Base-by-base conservation (phyloP, 2,113 vertebrate genomes). In the Mirza zaza region DNA sequence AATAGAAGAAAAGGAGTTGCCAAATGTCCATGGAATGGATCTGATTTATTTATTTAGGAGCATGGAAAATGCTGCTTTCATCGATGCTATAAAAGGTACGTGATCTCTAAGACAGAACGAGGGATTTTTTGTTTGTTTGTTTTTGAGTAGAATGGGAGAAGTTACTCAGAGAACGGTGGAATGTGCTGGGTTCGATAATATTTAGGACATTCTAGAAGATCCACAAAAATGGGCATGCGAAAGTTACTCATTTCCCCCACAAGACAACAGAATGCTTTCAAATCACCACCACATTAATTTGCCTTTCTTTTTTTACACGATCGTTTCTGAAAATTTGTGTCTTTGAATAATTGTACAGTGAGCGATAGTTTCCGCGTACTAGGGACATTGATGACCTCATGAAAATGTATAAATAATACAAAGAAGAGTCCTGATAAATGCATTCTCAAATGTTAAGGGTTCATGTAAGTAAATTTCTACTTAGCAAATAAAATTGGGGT, bases 401-500 rank as follows among this genome's bases (percentile, higher is more conserved):
- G 13, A 13, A 87, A 63, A 29, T 45, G 8, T 45, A 45, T 83
- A 55, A 93, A 45, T 21, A 79, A 50, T 34, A 85, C 27, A 76
- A 36, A 85, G 45, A 86, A 57, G 6, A 59, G 29, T 29, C 12
- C 39, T 84, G 52, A 71, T 75, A 68, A 71, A 87, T 52, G 17
- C 2, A 32, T 91, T 91, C 36, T 82, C 11, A 90, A 71, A 50
- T 12, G 32, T 86, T 73, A 92, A 93, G 23, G 0, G 9, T 59
- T 34, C 14, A 71, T 71, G 91, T 86, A 83, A 52, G 34, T 84
- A 11, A 90, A 81, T 81, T 92, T 94, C 17, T 91, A 39, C 45
- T 89, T 82, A 93, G 55, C 32, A 87, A 84, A 90, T 91, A 52
- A 95, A 87, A 34, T 42, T 90, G 25, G 45, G 25, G 27, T 87